Evolutionary conservation across 2,888 invertebrate species (phyloP), one percentile per base, ranked within the genome.

Genomic region (Acleris literana): DNA sequence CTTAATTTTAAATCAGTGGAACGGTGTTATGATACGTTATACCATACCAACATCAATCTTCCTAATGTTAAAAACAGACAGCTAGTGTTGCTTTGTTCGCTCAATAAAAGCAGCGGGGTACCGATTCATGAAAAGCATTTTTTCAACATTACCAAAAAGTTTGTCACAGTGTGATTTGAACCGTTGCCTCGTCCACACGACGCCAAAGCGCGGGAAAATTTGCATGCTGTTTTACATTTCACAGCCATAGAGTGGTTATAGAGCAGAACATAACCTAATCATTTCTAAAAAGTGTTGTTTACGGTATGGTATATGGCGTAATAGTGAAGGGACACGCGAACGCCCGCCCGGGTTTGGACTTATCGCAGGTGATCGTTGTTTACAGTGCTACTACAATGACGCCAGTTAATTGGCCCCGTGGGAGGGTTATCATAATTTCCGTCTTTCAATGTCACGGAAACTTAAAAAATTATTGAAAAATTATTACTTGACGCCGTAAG

Each of bases 161-260:
- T 80, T 77, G 82, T 80, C 81, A 83, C 84, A 84, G 87, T 87
- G 68, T 78, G 74, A 81, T 81, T 82, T 81, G 68, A 79, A 76
- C 76, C 73, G 78, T 76, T 80, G 83, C 72, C 76, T 82, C 72
- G 84, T 75, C 71, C 77, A 82, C 85, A 87, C 85, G 85, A 75
- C 76, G 63, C 68, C 25, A 29, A 51, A 61, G 48, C 61, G 66
- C 61, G 74, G 63, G 63, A 64, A 70, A 63, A 68, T 74, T 74
- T 59, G 57, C 51, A 49, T 55, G 39, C 48, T 68, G 49, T 61
- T 70, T 49, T 69, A 58, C 52, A 65, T 70, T 57, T 58, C 55
- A 60, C 62, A 70, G 71, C 20, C 60, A 16, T 1, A 48, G 63
- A 63, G 70, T 63, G 70, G 39, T 9, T 13, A 39, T 39, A 39